Evolutionary conservation across 2,113 vertebrate genomes (phyloP).

Genomic region (Psephotus haematonotus): DNA sequence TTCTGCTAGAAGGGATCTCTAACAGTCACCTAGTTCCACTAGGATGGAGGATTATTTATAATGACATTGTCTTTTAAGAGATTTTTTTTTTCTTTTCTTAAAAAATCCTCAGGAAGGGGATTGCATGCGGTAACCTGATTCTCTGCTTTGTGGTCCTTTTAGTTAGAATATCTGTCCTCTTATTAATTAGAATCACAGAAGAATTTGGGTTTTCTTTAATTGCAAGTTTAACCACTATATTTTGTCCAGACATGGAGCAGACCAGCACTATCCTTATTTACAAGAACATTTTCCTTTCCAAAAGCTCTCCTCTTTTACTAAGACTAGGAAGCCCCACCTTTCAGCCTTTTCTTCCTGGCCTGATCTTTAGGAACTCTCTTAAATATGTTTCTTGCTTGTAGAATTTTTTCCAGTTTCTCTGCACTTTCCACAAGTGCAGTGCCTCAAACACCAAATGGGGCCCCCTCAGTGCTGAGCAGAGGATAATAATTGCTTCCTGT

Average conservation of each 20-base stretch:
- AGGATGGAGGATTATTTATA: background rate
- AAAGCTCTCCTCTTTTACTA: background rate
- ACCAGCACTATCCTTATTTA: background rate
- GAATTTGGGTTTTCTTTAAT: background rate
- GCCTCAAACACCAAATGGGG: background rate
- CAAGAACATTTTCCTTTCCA: rapidly evolving
- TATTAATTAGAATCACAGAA: background rate
- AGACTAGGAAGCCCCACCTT: background rate
- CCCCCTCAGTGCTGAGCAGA: background rate
- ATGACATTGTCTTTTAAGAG: background rate
- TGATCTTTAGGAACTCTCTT: background rate
- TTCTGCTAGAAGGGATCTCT: background rate
- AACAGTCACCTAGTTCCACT: background rate
- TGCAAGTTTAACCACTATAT: background rate
- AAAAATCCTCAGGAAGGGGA: background rate
- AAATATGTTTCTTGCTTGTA: background rate
- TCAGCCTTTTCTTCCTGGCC: background rate
- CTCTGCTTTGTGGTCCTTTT: background rate
- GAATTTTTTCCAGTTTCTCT: background rate
- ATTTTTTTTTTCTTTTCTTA: background rate
- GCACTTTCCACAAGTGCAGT: background rate
- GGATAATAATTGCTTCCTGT: background rate
- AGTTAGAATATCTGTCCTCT: background rate
- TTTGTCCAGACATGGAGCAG: background rate
- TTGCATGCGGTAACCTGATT: background rate